phyloP scores from a whole-genome alignment of 2,113 vertebrate species.

The Cyanoliseus patagonus region DNA sequence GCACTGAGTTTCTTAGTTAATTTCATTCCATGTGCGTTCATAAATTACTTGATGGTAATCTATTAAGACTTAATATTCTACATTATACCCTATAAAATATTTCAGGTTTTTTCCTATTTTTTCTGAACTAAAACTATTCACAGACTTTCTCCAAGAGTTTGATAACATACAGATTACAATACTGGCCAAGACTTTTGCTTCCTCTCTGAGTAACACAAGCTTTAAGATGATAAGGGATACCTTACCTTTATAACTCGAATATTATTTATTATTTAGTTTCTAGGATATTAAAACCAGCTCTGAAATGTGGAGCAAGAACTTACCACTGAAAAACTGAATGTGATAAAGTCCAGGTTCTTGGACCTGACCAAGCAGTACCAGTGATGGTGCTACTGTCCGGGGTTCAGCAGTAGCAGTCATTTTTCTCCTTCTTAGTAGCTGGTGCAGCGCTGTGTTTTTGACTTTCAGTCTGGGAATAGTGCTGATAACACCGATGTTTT shows the following conservation, averaged over 20 bases:
- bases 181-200: not conserved
- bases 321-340: not conserved
- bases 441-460: too few species aligned
- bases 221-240: not conserved
- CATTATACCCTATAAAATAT: not conserved
- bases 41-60: constrained; percentile 55
- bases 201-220: not conserved
- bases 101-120: not conserved
- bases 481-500: too few species aligned
- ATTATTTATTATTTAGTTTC: not conserved
- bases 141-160: not conserved
- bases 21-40: constrained; percentile 31
- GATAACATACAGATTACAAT: not conserved
- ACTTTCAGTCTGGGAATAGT: too few species aligned
- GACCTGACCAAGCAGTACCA: not conserved
- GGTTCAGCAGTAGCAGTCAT: too few species aligned
- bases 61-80: constrained; percentile 41
- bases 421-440: too few species aligned
- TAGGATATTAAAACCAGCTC: not conserved
- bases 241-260: not conserved
- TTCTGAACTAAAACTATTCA: not conserved
- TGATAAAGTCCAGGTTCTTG: not conserved
- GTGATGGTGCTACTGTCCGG: not conserved
- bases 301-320: not conserved
- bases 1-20: not conserved